Conservation (phyloP, 2,888 invertebrate genomes). For the Rotaria macrura region DNA sequence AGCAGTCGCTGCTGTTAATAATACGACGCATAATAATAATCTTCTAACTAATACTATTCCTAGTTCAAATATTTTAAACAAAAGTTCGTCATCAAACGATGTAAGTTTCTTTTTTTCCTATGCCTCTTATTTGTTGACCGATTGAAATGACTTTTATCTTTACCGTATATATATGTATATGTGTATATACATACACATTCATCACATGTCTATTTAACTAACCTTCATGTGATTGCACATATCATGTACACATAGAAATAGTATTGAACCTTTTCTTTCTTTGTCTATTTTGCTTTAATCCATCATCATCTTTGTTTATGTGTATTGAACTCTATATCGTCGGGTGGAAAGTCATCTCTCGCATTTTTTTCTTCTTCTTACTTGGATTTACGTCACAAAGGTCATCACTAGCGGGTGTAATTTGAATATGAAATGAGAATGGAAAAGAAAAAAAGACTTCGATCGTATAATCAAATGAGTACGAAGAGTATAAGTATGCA, state of each 20-base stretch:
- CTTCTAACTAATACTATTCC: background rate
- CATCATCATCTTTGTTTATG: constrained; percentile 2
- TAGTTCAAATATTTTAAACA: background rate
- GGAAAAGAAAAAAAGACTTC: background rate
- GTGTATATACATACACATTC: background rate
- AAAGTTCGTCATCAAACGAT: background rate
- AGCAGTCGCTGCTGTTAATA: background rate
- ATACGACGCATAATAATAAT: background rate
- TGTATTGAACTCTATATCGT: background rate
- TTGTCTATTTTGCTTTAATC: background rate
- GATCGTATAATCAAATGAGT: constrained; percentile 8
- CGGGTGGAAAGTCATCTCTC: background rate
- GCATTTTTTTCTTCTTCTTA: background rate
- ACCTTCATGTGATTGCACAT: background rate
- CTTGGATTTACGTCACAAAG: background rate
- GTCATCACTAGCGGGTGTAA: constrained; percentile 2
- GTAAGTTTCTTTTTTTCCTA: background rate
- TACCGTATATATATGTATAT: too few species aligned
- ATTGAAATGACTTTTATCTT: background rate
- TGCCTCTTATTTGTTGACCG: background rate
- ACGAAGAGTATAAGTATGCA: background rate
- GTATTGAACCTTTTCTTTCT: background rate
- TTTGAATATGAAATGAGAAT: constrained; percentile 10
- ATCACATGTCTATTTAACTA: background rate
- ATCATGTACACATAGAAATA: background rate